These are phyloP conservation scores for Rhynchomys soricoides DNA, from an alignment of 2,113 vertebrate genomes.

Conservation along the genomic window DNA sequence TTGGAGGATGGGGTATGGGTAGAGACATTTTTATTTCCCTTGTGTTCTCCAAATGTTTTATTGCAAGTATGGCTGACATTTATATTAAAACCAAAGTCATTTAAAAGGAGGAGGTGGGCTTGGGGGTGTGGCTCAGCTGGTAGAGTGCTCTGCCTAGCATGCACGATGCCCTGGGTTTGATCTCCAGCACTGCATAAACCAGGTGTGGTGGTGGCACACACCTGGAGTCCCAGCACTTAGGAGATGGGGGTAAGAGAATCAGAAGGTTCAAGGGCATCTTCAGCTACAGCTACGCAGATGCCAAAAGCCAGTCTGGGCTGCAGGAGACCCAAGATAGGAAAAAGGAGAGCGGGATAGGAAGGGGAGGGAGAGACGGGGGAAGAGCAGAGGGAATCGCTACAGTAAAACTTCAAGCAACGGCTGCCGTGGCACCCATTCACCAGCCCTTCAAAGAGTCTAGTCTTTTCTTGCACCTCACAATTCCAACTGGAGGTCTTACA, in stretches of 20 bases:
- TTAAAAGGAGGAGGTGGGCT: neutral
- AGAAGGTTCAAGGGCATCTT: neutral
- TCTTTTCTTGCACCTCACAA: neutral
- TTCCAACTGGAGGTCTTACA: neutral
- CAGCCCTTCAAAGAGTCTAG: neutral
- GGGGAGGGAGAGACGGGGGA: too few relatives aligned
- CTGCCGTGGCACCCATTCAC: neutral
- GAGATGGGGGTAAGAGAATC: neutral
- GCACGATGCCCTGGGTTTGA: neutral
- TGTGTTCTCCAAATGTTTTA: slow-evolving; percentile 1
- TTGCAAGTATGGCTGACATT: neutral
- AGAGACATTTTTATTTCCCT: neutral
- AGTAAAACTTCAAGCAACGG: neutral
- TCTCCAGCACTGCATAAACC: too few relatives aligned
- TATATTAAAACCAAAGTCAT: neutral
- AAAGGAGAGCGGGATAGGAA: neutral
- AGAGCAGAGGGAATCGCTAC: neutral
- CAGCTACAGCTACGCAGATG: neutral
- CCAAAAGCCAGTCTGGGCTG: neutral
- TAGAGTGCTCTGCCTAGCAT: neutral
- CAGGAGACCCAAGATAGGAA: neutral
- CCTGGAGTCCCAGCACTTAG: neutral
- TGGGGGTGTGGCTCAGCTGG: neutral
- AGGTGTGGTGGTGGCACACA: neutral
- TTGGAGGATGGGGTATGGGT: neutral